phyloP scores from a whole-genome alignment of 2,888 invertebrate genomes.

The Helleia helle region DNA sequence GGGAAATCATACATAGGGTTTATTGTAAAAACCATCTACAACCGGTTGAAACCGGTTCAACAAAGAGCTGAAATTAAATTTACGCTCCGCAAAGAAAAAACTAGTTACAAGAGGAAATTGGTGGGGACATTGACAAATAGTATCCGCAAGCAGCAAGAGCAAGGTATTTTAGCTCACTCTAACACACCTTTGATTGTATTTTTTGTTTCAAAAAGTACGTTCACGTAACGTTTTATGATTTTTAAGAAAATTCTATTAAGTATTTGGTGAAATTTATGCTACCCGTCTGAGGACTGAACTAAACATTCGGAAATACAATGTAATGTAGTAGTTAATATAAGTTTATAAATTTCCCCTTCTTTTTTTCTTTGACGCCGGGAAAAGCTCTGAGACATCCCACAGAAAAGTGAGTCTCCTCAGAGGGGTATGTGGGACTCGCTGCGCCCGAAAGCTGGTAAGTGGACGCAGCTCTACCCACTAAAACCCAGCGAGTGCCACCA shows the following conservation, averaged over 20 bases:
- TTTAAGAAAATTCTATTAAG: background rate
- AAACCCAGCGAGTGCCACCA: no score
- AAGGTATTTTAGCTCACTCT: constrained; percentile 35
- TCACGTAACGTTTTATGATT: background rate
- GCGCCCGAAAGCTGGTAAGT: no score
- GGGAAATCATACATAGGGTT: constrained; percentile 8
- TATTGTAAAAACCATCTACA: constrained; percentile 6
- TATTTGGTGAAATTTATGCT: no score
- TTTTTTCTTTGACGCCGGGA: no score
- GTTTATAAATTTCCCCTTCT: no score
- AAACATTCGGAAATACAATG: no score
- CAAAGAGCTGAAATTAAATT: constrained; percentile 69
- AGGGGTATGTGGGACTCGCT: no score
- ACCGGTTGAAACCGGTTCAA: constrained; percentile 50
- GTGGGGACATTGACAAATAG: constrained; percentile 70
- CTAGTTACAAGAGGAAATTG: constrained; percentile 71
- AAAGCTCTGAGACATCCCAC: no score
- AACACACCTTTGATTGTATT: constrained; percentile 29
- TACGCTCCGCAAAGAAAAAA: constrained; percentile 69
- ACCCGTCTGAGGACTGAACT: no score
- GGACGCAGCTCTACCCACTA: no score
- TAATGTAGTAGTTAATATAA: no score
- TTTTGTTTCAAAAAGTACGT: constrained; percentile 24
- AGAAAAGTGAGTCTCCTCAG: no score
- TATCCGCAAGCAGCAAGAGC: constrained; percentile 56